A percentile compares a stretch with the other conserved stretches of the same genome.
Evolutionary conservation across 2,113 vertebrate genomes (phyloP).

Genomic region (Mus pahari): DNA sequence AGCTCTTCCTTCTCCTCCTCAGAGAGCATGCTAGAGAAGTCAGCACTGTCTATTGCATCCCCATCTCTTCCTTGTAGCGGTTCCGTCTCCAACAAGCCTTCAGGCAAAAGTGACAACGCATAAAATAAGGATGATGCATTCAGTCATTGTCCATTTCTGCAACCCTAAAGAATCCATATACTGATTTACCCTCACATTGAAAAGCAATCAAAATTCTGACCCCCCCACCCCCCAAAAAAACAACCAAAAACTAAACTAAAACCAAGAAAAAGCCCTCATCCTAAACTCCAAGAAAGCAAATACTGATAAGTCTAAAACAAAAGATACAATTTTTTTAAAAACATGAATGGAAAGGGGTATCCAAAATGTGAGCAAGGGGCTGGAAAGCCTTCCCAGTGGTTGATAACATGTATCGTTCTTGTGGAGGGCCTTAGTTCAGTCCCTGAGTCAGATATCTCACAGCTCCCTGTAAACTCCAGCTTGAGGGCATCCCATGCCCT

Average conservation of each 20-base stretch:
- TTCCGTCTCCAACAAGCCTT: constrained; percentile 94
- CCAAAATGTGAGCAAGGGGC: not conserved
- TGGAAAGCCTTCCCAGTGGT: not conserved
- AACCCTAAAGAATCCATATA: not conserved
- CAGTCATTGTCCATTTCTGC: not conserved
- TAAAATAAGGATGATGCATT: constrained; percentile 22
- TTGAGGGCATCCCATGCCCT: not conserved
- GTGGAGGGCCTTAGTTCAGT: not conserved
- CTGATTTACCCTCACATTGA: not conserved
- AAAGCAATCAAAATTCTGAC: not conserved
- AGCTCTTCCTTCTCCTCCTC: constrained; percentile 97
- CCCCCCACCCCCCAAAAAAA: too few species aligned
- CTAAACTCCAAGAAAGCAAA: constrained; percentile 26
- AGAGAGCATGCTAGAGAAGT: constrained; percentile 90
- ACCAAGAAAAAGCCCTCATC: not conserved
- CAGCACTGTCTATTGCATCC: constrained; percentile 90
- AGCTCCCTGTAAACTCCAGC: not conserved
- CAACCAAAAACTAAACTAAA: not conserved
- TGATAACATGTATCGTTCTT: not conserved
- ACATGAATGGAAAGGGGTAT: not conserved
- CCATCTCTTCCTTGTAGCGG: constrained; percentile 92
- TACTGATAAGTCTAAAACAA: not conserved
- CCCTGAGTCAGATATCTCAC: too few species aligned
- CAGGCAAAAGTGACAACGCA: constrained; percentile 69
- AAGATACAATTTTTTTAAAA: not conserved